phyloP scores from a whole-genome alignment of 2,797 vertebrate species.

The Nyctibius grandis region DNA sequence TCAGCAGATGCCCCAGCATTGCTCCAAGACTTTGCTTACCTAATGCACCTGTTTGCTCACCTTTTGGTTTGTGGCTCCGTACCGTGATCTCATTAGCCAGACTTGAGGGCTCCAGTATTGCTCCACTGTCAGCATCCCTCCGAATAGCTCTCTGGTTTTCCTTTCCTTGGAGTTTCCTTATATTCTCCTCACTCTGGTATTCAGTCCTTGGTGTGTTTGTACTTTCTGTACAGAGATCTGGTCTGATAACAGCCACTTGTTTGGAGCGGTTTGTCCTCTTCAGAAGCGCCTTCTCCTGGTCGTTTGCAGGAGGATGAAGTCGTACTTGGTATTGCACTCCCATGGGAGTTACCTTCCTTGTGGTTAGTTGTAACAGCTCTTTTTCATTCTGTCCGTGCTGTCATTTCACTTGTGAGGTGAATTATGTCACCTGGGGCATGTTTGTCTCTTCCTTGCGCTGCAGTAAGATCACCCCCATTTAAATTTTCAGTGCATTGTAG shows the following conservation, averaged over 20 bases:
- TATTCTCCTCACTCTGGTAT: rapidly evolving
- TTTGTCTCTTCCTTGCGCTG: neutral
- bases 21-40: neutral
- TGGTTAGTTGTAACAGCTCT: neutral
- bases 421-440: neutral
- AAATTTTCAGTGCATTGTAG: neutral
- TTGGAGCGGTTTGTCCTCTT: neutral
- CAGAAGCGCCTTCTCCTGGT: neutral
- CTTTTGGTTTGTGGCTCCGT: neutral
- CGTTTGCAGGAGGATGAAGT: neutral
- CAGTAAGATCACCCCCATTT: neutral
- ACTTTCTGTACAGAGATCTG: neutral
- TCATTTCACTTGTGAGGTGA: neutral
- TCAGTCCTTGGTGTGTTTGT: neutral
- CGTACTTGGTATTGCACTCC: neutral
- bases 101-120: neutral
- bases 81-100: rapidly evolving
- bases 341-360: neutral
- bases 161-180: neutral
- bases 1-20: rapidly evolving
- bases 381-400: neutral
- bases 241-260: neutral
- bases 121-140: neutral
- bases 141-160: neutral
- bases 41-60: rapidly evolving